Evolutionary conservation across 1,140 invertebrate species (phyloP).

Genomic region (Drosophila oshimai): DNA sequence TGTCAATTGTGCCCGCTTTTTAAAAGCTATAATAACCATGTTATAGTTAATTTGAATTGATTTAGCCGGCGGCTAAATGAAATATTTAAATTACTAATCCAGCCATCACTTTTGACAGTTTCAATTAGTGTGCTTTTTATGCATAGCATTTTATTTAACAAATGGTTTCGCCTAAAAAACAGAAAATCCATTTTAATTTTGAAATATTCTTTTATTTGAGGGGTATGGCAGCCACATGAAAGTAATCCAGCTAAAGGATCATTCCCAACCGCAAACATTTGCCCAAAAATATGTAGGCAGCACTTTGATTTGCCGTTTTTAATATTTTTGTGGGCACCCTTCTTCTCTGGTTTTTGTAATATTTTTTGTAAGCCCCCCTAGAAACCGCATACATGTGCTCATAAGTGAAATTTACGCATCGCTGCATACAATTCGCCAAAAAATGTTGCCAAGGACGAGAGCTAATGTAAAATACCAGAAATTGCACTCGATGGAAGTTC

Average conservation of each 20-base stretch:
- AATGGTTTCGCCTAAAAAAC: slow-evolving; percentile 2
- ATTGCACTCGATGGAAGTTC: slow-evolving; percentile 30
- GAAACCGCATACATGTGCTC: slow-evolving; percentile 3
- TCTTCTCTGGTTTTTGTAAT: not conserved
- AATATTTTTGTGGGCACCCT: slow-evolving; percentile 52
- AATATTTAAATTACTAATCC: slow-evolving; percentile 60
- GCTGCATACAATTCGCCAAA: slow-evolving; percentile 70
- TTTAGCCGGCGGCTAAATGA: slow-evolving; percentile 23
- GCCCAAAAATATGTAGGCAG: slow-evolving; percentile 58
- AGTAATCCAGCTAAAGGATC: slow-evolving; percentile 64
- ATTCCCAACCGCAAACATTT: slow-evolving; percentile 70
- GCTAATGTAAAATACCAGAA: slow-evolving; percentile 51
- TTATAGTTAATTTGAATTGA: slow-evolving; percentile 61
- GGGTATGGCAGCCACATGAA: slow-evolving; percentile 64
- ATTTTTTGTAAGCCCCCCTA: not conserved
- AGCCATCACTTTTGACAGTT: slow-evolving; percentile 57
- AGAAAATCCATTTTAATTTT: slow-evolving; percentile 22
- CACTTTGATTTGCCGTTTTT: slow-evolving; percentile 76
- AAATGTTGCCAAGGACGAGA: slow-evolving; percentile 65
- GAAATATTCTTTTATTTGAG: slow-evolving; percentile 27
- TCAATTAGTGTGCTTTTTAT: slow-evolving; percentile 52
- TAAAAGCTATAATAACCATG: slow-evolving; percentile 9
- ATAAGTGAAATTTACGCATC: slow-evolving; percentile 77
- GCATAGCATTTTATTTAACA: not conserved
- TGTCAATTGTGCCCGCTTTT: slow-evolving; percentile 20